Evolutionary conservation across 1,140 invertebrate genomes (phyloP).

Genomic region (honey bee (Apis mellifera)): Amel_HAv3.1 CM009941.2:11176501-11177000

Average conservation of each 20-base stretch:
- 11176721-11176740: too few species aligned
- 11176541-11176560: too few species aligned
- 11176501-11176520: too few species aligned
- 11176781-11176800: not conserved
- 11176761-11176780: not conserved
- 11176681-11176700: too few species aligned
- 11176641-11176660: too few species aligned
- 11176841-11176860: not conserved
- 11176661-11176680: too few species aligned
- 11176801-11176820: not conserved
- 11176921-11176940: conserved; percentile 58
- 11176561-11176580: too few species aligned
- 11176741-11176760: not conserved
- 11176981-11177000: conserved; percentile 73
- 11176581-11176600: too few species aligned
- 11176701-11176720: too few species aligned
- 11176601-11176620: too few species aligned
- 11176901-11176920: conserved; percentile 35
- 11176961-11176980: conserved; percentile 70
- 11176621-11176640: too few species aligned
- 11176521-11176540: too few species aligned
- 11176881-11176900: conserved; percentile 36
- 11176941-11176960: conserved; percentile 69
- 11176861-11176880: conserved; percentile 39
- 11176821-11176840: not conserved